phyloP scores from a whole-genome alignment of 2,888 invertebrate species.

The Polymixis flavicincta region DNA sequence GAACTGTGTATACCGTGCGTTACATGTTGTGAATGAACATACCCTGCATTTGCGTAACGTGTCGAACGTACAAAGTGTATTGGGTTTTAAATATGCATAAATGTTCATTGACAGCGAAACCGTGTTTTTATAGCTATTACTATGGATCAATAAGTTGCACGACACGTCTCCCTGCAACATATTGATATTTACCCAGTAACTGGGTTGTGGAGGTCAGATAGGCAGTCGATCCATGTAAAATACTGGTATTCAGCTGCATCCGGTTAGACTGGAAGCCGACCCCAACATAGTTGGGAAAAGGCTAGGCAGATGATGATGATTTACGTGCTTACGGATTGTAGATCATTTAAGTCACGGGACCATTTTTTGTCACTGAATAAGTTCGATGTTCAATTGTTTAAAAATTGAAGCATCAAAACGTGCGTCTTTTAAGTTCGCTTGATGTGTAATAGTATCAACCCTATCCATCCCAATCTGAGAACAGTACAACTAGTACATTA shows the following conservation, averaged over 20 bases:
- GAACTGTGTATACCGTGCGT: constrained; percentile 12
- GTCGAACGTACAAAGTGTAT: background rate
- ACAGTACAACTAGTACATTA: background rate
- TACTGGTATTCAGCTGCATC: too few species aligned
- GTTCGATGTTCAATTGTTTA: background rate
- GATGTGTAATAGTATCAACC: background rate
- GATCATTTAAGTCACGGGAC: background rate
- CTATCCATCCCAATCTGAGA: background rate
- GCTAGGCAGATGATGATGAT: too few species aligned
- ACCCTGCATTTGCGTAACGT: background rate
- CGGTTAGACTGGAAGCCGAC: too few species aligned
- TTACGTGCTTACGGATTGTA: background rate
- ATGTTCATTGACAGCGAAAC: background rate
- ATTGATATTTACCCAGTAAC: too few species aligned
- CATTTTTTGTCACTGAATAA: background rate
- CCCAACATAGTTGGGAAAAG: too few species aligned
- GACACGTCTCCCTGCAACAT: background rate
- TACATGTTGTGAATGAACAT: background rate
- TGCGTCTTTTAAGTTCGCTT: too few species aligned
- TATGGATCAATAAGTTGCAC: background rate
- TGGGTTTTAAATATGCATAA: too few species aligned
- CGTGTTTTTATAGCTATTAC: too few species aligned
- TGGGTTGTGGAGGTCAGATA: too few species aligned
- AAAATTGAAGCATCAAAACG: too few species aligned
- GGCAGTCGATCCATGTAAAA: too few species aligned